Conservation (phyloP, 2,888 invertebrate species). For the Oligia fasciuncula region DNA sequence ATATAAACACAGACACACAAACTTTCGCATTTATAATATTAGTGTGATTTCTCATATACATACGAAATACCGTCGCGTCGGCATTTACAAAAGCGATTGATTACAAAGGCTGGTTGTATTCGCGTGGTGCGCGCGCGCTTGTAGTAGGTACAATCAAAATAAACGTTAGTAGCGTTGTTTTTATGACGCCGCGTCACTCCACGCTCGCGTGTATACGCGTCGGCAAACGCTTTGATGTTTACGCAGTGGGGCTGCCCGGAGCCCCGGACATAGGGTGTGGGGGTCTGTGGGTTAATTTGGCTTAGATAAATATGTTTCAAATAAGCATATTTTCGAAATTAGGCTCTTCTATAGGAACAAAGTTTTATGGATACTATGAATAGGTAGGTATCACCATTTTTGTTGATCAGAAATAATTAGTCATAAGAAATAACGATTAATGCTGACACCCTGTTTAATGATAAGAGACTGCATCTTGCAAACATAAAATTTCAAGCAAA, state of each 20-base stretch:
- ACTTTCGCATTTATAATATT: too few relatives aligned
- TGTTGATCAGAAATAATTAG: too few relatives aligned
- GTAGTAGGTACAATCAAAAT: conserved; percentile 62
- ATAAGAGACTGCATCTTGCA: too few relatives aligned
- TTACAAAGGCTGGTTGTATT: conserved; percentile 52
- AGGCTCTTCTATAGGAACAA: neutral
- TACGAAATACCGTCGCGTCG: conserved; percentile 14
- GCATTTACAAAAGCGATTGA: conserved; percentile 46
- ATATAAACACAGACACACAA: too few relatives aligned
- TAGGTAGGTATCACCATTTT: too few relatives aligned
- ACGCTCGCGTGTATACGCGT: conserved; percentile 58
- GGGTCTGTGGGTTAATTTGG: neutral
- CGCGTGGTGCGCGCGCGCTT: conserved; percentile 52
- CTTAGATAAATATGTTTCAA: neutral
- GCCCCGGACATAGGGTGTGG: neutral
- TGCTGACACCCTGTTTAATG: too few relatives aligned
- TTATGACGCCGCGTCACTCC: conserved; percentile 66
- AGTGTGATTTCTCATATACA: neutral
- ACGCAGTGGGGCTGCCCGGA: conserved; percentile 47
- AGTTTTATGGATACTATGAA: too few relatives aligned
- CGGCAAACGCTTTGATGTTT: conserved; percentile 64
- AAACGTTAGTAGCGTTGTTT: conserved; percentile 65
- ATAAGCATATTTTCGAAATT: neutral
- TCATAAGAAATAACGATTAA: too few relatives aligned
- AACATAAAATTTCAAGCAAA: too few relatives aligned